Base-by-base conservation (phyloP, 2,888 invertebrate genomes). In the Dichetophora obliterata region DNA sequence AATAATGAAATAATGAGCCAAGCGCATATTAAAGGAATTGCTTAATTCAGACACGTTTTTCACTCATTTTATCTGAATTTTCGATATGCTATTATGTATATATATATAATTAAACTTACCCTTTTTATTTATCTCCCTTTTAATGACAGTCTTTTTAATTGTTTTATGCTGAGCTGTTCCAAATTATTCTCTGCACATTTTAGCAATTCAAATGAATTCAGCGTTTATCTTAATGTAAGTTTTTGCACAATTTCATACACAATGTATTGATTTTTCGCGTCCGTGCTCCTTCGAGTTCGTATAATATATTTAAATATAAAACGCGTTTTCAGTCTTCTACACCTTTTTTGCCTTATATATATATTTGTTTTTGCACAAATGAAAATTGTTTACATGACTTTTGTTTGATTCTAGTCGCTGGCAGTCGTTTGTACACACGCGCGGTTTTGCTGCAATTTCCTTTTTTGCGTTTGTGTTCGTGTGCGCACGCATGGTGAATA, bases 291-390 rank as follows among this genome's bases (percentile, higher is more conserved):
- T 76, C 37, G 65, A 57, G 72, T 50, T 65, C 34, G 71, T 70
- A 22, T 70, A 65, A 70, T 70, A 75, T 66, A 70, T 70, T 75
- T 75, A 70, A 75, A 75, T 65, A 66, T 74, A 74, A 63, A 65
- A 74, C 74, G 74, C 74, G 74, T 74, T 74, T 79, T 75, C 77
- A 74, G 77, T 75, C 70, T 78, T 75, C 75, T 77, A 78, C 73
- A 71, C 61, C 74, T 52, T 77, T 75, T 77, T 74, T 48, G 72
- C 34, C 59, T 34, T 63, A 48, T 66, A 54, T 63, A 48, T 66
- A 54, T 48, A 27, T 74, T 52, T 73, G 43, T 77, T 78, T 80
- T 77, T 78, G 79, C 79, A 80, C 78, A 80, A 79, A 37, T 70
- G 65, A 72, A 57, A 73, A 76, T 78, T 76, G 74, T 52, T 79